These are phyloP conservation scores for Hyla sarda DNA, from an alignment of 2,113 vertebrate genomes.

Conservation along the genomic window DNA sequence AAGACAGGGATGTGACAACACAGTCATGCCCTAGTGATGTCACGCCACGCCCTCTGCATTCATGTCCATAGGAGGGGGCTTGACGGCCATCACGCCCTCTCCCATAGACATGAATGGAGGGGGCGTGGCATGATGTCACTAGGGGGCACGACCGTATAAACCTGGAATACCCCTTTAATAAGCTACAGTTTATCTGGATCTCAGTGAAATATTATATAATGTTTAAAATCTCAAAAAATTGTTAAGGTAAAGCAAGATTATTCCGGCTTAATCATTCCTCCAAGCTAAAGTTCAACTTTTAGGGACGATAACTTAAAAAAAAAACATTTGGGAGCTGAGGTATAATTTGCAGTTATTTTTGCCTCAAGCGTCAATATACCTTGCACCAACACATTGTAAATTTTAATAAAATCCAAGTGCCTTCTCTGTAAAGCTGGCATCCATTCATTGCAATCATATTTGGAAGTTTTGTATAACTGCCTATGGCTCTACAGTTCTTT, in stretches of 20 bases:
- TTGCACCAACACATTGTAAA: slow-evolving; percentile 10
- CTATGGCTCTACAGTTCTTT: slow-evolving; percentile 21
- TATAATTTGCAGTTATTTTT: not conserved
- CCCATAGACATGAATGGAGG: no score
- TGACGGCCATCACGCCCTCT: no score
- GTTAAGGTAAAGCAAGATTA: not conserved
- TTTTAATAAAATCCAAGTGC: slow-evolving; percentile 22
- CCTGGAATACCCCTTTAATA: no score
- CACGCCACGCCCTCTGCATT: no score
- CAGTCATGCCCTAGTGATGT: no score
- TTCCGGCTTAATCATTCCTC: not conserved
- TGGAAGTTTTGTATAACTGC: slow-evolving; percentile 23
- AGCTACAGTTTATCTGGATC: not conserved
- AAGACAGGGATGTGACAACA: no score
- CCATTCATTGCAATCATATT: slow-evolving; percentile 47
- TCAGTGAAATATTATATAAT: not conserved
- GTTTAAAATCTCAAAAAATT: not conserved
- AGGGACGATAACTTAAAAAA: not conserved
- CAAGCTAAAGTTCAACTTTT: not conserved
- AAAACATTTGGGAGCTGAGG: not conserved
- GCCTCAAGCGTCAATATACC: slow-evolving; percentile 14
- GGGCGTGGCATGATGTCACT: no score
- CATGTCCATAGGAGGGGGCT: no score
- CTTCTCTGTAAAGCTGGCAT: not conserved
- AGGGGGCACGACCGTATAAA: no score